Base-by-base conservation (phyloP, 1,140 invertebrate species). In the Apolygus lucorum region DNA sequence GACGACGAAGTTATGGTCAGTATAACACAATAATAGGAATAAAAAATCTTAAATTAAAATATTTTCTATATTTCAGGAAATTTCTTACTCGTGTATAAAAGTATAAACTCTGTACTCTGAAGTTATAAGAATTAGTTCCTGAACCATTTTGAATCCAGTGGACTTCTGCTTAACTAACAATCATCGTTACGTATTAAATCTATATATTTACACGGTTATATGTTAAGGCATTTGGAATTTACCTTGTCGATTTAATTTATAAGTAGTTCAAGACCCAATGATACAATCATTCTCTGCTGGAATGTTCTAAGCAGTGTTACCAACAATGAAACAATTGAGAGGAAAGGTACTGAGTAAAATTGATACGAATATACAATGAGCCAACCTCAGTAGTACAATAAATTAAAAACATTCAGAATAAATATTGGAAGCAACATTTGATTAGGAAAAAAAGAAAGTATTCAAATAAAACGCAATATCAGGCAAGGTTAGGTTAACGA, bases 41-140 rank as follows among this genome's bases (percentile, higher is more conserved):
- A 59, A 17, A 59, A 59, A 14, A 59, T 59, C 13, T 14, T 59
- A 4, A 22, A 59, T 59, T 13, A 24, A 59, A 59, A 59, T 24
- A 59, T 24, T 4, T 17, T 21, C 4, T 42, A 4, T 17, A 8
- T 42, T n/a, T n/a, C n/a, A n/a, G 17, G 34, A 42, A 42, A 8
- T 42, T 42, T 42, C 54, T 49, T 49, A 11, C 34, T 49, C 34
- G 8, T 49, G 54, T 59, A 59, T 14, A 59, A 59, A 59, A 59
- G 54, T 59, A 59, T 59, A 59, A 59, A 59, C 22, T 59, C 54
- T 59, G 54, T 21, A 42, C n/a, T n/a, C n/a, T n/a, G n/a, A 42
- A 42, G 4, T 42, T 42, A 4, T 17, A 17, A 4, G 17, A 42
- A 42, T 42, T 42, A 42, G 34, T 17, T 42, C 4, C 17, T 42